Evolutionary conservation across 2,888 invertebrate species (phyloP), one percentile per base, ranked within the genome.

Genomic region (Romanomermis culicivorax): DNA sequence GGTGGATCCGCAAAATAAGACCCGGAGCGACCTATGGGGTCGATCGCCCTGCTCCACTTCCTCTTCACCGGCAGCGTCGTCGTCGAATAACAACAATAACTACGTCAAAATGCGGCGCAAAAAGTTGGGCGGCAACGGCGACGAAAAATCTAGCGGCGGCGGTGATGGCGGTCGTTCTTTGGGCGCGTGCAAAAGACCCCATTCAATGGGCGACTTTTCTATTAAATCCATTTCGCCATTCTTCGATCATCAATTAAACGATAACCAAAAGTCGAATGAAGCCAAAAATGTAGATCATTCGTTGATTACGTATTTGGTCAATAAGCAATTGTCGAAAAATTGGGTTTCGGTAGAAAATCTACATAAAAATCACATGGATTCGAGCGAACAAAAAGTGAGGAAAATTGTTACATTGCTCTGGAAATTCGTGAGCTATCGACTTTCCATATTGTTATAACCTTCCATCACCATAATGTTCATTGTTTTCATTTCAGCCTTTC

Each of bases 131-230:
- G 14, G 47, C 23, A 7, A 11, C 17, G 23, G 7, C 23, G 47
- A 11, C 17, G 47, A 7, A 45, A 20, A 45, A 45, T n/a, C 11
- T 17, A 23, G 14, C n/a, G 23, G 47, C 14, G 14, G 47, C 23
- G n/a, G 7, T 7, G 4, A 45, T 7, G 23, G 11, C n/a, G 47
- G 36, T 20, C 11, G 47, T 45, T 23, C 47, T 11, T 11, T 11
- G 4, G 4, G 11, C 4, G 23, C 29, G 7, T 20, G 7, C 48
- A 4, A 11, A 11, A 49, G 54, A 2, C 54, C 54, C 11, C 54
- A 54, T 51, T 54, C 54, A 3, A 51, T 54, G 17, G 49, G 29
- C 30, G 54, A 54, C 51, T 54, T 54, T 14, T 3, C n/a, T n/a
- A n/a, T n/a, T n/a, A n/a, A n/a, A n/a, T n/a, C n/a, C n/a, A 49